Base-by-base conservation (phyloP, 1,140 invertebrate genomes). In the Hypsibius dujardini region DNA sequence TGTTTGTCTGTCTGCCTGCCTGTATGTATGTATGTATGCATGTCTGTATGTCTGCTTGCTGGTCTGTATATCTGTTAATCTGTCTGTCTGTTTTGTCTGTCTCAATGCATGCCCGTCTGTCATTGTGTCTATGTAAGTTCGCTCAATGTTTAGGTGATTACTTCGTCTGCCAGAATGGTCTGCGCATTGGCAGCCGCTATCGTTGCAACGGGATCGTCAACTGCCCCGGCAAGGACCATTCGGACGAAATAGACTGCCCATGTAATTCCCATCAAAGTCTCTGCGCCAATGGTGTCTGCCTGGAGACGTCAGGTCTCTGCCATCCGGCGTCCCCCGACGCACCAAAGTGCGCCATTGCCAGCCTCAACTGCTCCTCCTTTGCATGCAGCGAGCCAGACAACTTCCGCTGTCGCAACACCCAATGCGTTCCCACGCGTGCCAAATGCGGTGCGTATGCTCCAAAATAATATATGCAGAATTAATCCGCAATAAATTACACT, bases 161-260 rank as follows among this genome's bases (percentile, higher is more conserved):
- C 45, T 67, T 67, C 7, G 45, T 7, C 12, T 67, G 62, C 62
- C 12, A 42, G 7, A 45, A 12, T 45, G 62, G 62, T 7, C 45
- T 12, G 62, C 62, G 12, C 12, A 67, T 67, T 42, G 45, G 45
- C 12, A 42, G 12, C 7, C 3, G 3, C 42, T 67, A 67, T 42
- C 62, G 42, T 3, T 67, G 62, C 45, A 67, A 67, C 62, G 62
- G 62, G 12, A 12, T 15, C 12, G 45, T 15, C 12, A 42, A 67
- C 7, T 67, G 62, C 45, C 62, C 62, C 12, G 62, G 45, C 42
- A 42, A 42, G 12, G 62, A 67, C 42, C 3, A 42, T 12, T 67
- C 62, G 42, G 62, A 67, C 42, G 62, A 67, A 42, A 15, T 67
- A 7, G 62, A 67, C 45, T 67, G 62, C 45, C 62, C 62, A 42